Evolutionary conservation across 2,797 vertebrate species (phyloP).

Genomic region (Melanogrammus aeglefinus): DNA sequence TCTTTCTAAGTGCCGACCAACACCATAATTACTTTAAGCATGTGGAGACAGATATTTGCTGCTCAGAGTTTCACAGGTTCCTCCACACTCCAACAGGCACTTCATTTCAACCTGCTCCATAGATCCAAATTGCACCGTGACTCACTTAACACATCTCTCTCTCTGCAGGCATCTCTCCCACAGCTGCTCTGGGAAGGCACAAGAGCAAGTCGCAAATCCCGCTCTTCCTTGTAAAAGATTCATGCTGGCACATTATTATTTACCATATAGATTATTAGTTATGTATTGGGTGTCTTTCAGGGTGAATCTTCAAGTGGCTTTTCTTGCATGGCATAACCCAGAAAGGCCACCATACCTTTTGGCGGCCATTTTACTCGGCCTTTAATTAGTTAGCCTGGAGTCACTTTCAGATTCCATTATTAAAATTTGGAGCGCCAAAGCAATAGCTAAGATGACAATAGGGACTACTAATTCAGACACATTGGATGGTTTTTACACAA

Average conservation of each 20-base stretch:
- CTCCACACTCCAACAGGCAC: conserved; percentile 3
- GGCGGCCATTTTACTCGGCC: conserved; percentile 33
- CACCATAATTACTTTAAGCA: conserved; percentile 37
- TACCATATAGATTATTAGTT: conserved; percentile 24
- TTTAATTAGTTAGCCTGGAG: no score
- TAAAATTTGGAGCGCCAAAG: no score
- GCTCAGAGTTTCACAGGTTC: conserved; percentile 16
- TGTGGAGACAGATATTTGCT: conserved; percentile 23
- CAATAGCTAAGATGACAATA: no score
- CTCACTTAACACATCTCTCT: background rate
- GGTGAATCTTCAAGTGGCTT: conserved; percentile 65
- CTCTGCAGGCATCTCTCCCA: conserved; percentile 19
- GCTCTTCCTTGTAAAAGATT: conserved; percentile 12
- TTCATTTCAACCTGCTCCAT: conserved; percentile 17
- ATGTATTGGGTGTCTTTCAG: conserved; percentile 48
- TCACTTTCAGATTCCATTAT: no score
- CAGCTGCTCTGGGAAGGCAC: conserved; percentile 20
- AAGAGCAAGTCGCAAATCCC: conserved; percentile 34
- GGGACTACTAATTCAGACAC: no score
- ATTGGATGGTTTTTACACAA: no score
- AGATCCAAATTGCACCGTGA: conserved; percentile 27
- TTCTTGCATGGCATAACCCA: conserved; percentile 46
- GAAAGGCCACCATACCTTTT: conserved; percentile 48
- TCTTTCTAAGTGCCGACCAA: conserved; percentile 37
- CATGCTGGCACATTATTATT: no score